Conservation (phyloP, 2,888 invertebrate genomes). For the Dorcus hopei region DNA sequence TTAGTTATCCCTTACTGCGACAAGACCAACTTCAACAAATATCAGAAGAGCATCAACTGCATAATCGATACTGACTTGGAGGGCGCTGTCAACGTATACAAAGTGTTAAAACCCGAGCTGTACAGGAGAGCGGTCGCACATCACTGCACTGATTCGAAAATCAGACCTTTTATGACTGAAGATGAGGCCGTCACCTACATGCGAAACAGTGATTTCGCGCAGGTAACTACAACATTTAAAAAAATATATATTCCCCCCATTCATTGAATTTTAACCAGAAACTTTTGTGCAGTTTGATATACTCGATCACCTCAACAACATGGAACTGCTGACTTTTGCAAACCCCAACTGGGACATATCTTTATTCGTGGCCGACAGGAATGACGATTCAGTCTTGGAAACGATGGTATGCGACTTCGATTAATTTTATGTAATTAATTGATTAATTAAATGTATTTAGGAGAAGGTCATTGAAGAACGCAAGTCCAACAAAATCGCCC, state of each 20-base stretch:
- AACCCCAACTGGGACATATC: conserved; percentile 74
- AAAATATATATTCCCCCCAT: background rate
- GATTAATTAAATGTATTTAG: conserved; percentile 30
- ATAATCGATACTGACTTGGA: conserved; percentile 60
- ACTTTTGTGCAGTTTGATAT: background rate
- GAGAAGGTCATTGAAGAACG: conserved; percentile 56
- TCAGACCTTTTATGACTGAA: conserved; percentile 60
- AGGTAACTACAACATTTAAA: background rate
- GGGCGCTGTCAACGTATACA: conserved; percentile 62
- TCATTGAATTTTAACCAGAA: conserved; percentile 1
- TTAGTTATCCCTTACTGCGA: conserved; percentile 59
- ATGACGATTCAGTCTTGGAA: conserved; percentile 21
- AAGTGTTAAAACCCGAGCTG: conserved; percentile 63
- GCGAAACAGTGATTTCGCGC: conserved; percentile 42
- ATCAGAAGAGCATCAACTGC: conserved; percentile 62
- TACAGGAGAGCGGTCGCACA: conserved; percentile 57
- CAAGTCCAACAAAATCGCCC: conserved; percentile 54
- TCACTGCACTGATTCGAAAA: conserved; percentile 55
- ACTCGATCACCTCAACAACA: conserved; percentile 47
- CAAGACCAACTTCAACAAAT: conserved; percentile 51
- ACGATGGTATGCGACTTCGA: background rate
- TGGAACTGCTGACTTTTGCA: conserved; percentile 64
- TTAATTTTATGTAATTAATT: conserved; percentile 27
- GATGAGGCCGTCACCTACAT: conserved; percentile 60
- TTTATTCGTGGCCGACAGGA: conserved; percentile 50